Evolutionary conservation across 2,113 vertebrate genomes (phyloP), one percentile per base, ranked within the genome.

Genomic region (Garra rufa): DNA sequence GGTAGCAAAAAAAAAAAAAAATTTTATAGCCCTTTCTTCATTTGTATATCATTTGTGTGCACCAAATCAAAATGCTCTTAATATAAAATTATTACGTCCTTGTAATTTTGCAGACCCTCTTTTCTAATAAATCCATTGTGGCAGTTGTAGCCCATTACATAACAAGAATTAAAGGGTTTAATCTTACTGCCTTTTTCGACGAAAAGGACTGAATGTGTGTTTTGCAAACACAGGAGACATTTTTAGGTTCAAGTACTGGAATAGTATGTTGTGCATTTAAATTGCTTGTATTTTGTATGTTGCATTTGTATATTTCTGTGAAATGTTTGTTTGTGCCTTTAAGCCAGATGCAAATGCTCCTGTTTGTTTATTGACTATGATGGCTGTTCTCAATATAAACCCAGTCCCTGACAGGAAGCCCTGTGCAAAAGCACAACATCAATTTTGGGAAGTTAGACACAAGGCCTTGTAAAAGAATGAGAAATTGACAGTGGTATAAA

Each of bases 1-100:
- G 95, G 91, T 41, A 83, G 17, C 8, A 6, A 2, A 50, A 65
- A 14, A 81, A n/a, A n/a, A n/a, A n/a, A n/a, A n/a, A n/a, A n/a
- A n/a, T n/a, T 63, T 44, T 44, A 9, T 57, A n/a, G 1, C 4
- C n/a, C 15, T 43, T 55, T 69, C 10, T 76, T 24, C n/a, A 52
- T 24, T 5, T 7, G 28, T 76, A 17, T 52, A 57, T 50, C 13
- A 1, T 76, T n/a, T n/a, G n/a, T n/a, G n/a, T 41, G 30, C 50
- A 24, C 13, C 14, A 19, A 43, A 77, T n/a, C 28, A 38, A 14
- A 17, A 43, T 43, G 13, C 6, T 61, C 13, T 43, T 43, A 57
- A 77, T 77, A 30, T 59, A 13, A 77, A 77, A 19, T 34, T 43
- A 43, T 61, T 13, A 5, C 38, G 26, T 44, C n/a, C 14, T 1